Evolutionary conservation across 2,888 invertebrate species (phyloP).

Genomic region (Aphodius granarius): DNA sequence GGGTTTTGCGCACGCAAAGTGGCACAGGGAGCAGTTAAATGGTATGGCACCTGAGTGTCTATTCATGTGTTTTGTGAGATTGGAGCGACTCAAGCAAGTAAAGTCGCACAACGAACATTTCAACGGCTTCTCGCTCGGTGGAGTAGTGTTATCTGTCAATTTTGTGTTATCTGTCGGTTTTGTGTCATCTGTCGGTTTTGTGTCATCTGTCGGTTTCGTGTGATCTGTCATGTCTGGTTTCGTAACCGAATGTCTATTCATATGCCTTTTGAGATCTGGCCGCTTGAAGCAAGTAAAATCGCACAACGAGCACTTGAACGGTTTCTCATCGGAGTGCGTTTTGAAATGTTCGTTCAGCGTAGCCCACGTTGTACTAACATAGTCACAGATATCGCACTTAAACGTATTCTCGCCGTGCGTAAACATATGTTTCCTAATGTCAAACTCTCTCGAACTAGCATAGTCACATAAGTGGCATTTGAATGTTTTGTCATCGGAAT

Average conservation of each 20-base stretch:
- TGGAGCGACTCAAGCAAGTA: neutral
- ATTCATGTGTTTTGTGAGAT: neutral
- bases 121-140: neutral
- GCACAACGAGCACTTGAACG: neutral
- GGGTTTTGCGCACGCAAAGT: neutral
- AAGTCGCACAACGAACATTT: neutral
- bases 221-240: too few relatives aligned
- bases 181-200: too few relatives aligned
- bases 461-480: neutral
- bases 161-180: too few relatives aligned
- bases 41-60: neutral
- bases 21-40: neutral
- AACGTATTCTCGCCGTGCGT: neutral
- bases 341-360: neutral
- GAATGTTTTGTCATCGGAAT: neutral
- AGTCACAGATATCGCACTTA: neutral
- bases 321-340: neutral
- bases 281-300: neutral
- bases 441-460: too few relatives aligned
- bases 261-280: neutral
- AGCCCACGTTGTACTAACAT: neutral
- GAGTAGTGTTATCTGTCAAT: neutral
- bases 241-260: too few relatives aligned
- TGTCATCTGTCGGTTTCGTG: too few relatives aligned
- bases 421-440: too few relatives aligned